phyloP scores from a whole-genome alignment of 2,113 vertebrate species.

The Macquaria australasica region DNA sequence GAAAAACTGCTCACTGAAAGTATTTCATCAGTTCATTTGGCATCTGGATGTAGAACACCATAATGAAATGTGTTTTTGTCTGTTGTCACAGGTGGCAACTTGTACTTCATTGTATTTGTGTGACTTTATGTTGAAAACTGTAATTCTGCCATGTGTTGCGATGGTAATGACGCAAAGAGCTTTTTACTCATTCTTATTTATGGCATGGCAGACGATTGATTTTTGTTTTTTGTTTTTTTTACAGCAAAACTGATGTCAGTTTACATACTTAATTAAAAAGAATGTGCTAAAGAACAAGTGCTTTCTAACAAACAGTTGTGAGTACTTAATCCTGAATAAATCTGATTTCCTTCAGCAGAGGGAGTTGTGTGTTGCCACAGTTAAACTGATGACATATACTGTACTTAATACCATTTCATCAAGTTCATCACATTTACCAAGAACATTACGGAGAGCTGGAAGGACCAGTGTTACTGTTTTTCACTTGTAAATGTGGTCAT shows the following conservation, averaged over 20 bases:
- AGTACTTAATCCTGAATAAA: not conserved
- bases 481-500: not conserved
- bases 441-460: not conserved
- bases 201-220: not conserved
- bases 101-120: constrained; percentile 4
- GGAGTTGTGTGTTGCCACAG: not conserved
- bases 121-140: constrained; percentile 18
- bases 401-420: not conserved
- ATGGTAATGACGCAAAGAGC: not conserved
- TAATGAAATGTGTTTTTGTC: not conserved
- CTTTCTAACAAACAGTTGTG: not conserved
- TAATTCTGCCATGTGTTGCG: not conserved
- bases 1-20: not conserved
- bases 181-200: not conserved
- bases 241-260: not conserved
- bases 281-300: not conserved
- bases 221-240: not conserved
- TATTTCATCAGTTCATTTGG: not conserved
- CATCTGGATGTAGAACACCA: not conserved
- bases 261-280: not conserved
- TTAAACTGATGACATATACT: not conserved
- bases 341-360: not conserved
- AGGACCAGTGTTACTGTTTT: no score
- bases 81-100: not conserved
- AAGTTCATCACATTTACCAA: not conserved